phyloP scores from a whole-genome alignment of 2,797 vertebrate genomes.

The Pseudochirops cupreus region DNA sequence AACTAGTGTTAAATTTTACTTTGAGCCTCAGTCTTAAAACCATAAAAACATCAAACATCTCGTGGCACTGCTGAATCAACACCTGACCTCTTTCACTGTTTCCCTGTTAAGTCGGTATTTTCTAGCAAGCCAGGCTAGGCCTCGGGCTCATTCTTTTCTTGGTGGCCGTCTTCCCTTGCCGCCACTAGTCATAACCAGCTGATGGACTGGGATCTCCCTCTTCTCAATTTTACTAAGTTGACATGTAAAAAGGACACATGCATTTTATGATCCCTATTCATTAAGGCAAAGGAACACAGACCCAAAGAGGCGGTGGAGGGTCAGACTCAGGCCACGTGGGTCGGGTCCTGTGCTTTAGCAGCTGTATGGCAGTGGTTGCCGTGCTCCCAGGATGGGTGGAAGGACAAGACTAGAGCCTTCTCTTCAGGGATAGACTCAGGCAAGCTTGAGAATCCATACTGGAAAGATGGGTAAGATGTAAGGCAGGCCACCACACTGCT shows the following conservation, averaged over 20 bases:
- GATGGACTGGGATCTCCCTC: neutral
- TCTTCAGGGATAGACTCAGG: neutral
- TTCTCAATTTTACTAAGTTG: neutral
- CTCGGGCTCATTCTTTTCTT: neutral
- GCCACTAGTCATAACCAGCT: neutral
- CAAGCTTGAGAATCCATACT: neutral
- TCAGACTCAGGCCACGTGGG: too few species aligned
- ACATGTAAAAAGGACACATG: neutral
- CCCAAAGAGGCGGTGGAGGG: neutral
- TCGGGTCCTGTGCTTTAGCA: neutral
- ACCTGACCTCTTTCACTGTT: neutral
- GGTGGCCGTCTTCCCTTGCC: too few species aligned
- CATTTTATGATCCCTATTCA: neutral
- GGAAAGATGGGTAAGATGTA: neutral
- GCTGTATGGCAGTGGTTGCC: neutral
- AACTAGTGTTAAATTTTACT: neutral
- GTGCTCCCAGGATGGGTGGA: neutral
- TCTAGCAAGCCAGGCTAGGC: neutral
- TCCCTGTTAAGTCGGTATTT: neutral
- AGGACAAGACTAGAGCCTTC: neutral
- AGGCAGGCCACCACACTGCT: neutral
- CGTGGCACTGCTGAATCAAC: neutral
- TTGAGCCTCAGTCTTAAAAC: neutral
- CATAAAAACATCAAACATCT: neutral
- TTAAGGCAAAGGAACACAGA: neutral